Base-by-base conservation (phyloP, 2,888 invertebrate species). In the Chrysolina oricalcia region DNA sequence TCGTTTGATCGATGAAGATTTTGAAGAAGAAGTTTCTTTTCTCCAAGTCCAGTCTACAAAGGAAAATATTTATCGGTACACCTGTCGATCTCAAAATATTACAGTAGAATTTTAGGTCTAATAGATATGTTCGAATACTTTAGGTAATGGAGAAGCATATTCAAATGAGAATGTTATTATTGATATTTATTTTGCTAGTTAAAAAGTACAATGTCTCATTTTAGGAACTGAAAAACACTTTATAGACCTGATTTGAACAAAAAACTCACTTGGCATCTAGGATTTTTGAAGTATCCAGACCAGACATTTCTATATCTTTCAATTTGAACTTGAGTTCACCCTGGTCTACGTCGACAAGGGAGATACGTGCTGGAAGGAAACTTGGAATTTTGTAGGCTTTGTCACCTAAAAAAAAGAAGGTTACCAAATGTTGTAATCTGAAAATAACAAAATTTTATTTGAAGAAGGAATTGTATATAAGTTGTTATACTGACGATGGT, bases 351-450 rank as follows among this genome's bases (percentile, higher is more conserved):
- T 80, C 78, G 17, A 86, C 76, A 64, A 79, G 65, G 5, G 85
- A 82, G 10, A 86, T 75, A n/a, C 76, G 70, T 15, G 85, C 72
- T 0, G 86, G 85, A 46, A 76, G 68, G 67, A 84, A 69, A 13
- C 48, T 78, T 35, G 85, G 84, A 21, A 84, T 77, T 27, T 80
- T 81, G 66, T 80, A 81, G 11, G 77, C 23, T 53, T 72, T 81
- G 46, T 85, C 84, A 64, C 85, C 84, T 85, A 19, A 48, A 75
- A 75, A 59, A 35, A 6, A 64, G 19, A 63, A 17, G 50, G 15
- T 56, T 17, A 15, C 0, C 6, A 35, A 35, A 35, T 0, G 6
- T 35, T 35, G 8, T 35, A 4, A 35, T 6, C 35, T 35, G 35
- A 35, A 35, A 35, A 35, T 35, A 35, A 35, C 8, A 35, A 3